Conservation (phyloP, 2,797 vertebrate genomes). For the Crenuchus spilurus region DNA sequence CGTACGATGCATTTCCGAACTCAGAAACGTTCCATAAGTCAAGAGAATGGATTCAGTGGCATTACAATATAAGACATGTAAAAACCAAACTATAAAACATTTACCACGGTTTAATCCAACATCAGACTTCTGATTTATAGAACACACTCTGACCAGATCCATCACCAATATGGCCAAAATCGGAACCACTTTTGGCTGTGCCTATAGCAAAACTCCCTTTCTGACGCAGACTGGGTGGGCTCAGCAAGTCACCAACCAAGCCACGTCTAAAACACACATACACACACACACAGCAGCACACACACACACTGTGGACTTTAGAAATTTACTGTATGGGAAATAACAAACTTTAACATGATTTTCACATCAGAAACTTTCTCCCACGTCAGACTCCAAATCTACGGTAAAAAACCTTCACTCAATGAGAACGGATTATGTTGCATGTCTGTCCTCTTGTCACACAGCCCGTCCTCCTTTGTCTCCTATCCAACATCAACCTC, state of each 20-base stretch:
- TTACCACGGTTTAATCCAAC: background rate
- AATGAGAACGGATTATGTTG: constrained; percentile 31
- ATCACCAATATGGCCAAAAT: constrained; percentile 11
- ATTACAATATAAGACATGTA: constrained; percentile 18
- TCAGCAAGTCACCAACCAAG: background rate
- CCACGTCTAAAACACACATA: background rate
- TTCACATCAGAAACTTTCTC: constrained; percentile 4
- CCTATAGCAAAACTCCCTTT: background rate
- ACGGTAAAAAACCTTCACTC: constrained; percentile 22
- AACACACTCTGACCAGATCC: constrained; percentile 11
- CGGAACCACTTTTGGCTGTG: background rate
- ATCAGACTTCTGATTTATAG: constrained; percentile 16
- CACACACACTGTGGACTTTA: background rate
- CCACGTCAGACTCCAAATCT: background rate
- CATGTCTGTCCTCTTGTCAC: constrained; percentile 26
- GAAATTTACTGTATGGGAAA: constrained; percentile 5
- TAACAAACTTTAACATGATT: background rate
- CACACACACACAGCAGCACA: background rate
- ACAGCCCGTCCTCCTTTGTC: constrained; percentile 51
- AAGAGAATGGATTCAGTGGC: background rate
- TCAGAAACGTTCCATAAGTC: background rate
- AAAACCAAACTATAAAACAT: constrained; percentile 30
- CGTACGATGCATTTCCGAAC: background rate
- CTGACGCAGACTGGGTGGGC: background rate
- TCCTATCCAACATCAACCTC: constrained; percentile 65